Percentiles rank a stretch among this genome's conserved stretches.
Conservation (phyloP, 2,797 vertebrate species). For the Gallinago solitaria region DNA sequence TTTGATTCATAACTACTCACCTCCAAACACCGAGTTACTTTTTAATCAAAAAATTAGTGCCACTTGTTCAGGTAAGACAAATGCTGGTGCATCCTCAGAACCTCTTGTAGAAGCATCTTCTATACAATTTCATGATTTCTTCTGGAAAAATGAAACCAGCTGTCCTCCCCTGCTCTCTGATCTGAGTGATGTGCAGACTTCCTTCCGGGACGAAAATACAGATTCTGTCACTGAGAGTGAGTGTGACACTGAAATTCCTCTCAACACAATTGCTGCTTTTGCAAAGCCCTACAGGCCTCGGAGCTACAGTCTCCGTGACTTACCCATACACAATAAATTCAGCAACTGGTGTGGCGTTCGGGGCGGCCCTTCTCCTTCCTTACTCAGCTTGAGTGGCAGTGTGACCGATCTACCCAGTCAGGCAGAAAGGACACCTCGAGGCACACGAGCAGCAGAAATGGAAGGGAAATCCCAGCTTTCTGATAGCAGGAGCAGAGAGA, state of each 20-base stretch:
- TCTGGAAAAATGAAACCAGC: conserved; percentile 11
- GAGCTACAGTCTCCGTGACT: conserved; percentile 64
- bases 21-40: background rate
- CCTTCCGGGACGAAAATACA: conserved; percentile 66
- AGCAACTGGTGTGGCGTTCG: conserved; percentile 89
- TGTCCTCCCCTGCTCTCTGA: conserved; percentile 34
- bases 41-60: background rate
- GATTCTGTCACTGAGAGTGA: conserved; percentile 82
- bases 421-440: background rate
- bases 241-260: conserved; percentile 85
- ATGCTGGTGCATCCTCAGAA: background rate
- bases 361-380: conserved; percentile 35
- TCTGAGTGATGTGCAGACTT: conserved; percentile 33
- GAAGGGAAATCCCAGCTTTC: conserved; percentile 12
- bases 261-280: conserved; percentile 74
- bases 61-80: background rate
- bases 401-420: background rate
- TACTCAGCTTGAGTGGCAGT: conserved; percentile 16
- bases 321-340: conserved; percentile 93
- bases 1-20: background rate
- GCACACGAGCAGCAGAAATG: background rate
- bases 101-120: background rate
- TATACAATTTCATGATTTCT: background rate
- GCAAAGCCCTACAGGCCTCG: background rate
- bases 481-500: conserved; percentile 76